Evolutionary conservation across 2,888 invertebrate genomes (phyloP).

Genomic region (Choristoneura rosaceana): DNA sequence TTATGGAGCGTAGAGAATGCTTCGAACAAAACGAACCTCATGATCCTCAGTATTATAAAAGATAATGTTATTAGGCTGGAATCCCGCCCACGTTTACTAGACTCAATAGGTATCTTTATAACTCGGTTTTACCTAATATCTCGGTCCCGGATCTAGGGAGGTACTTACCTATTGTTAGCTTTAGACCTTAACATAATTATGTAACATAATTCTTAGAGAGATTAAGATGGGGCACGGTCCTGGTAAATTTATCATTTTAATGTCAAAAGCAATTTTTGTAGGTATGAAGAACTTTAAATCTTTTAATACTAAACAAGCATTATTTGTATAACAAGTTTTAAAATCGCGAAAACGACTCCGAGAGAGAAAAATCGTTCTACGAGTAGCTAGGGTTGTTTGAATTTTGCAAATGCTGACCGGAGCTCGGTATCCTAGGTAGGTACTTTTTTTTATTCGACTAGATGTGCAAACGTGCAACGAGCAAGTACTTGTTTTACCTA

Average conservation of each 20-base stretch:
- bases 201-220: conserved; percentile 1
- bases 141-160: neutral
- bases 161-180: neutral
- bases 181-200: neutral
- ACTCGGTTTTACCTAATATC: conserved; percentile 7
- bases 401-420: too few relatives aligned
- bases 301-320: neutral
- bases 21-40: neutral
- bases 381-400: too few relatives aligned
- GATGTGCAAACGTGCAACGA: too few relatives aligned
- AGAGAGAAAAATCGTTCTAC: too few relatives aligned
- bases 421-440: too few relatives aligned
- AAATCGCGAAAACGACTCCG: too few relatives aligned
- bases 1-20: neutral
- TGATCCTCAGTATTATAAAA: neutral
- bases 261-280: neutral
- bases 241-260: neutral
- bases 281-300: neutral
- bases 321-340: too few relatives aligned
- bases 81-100: neutral
- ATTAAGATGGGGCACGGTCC: neutral
- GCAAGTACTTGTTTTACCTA: too few relatives aligned
- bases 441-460: too few relatives aligned
- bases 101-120: neutral
- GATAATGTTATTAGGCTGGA: neutral